Base-by-base conservation (phyloP, 1,140 invertebrate species). In the Leptoteleia sp. region DNA sequence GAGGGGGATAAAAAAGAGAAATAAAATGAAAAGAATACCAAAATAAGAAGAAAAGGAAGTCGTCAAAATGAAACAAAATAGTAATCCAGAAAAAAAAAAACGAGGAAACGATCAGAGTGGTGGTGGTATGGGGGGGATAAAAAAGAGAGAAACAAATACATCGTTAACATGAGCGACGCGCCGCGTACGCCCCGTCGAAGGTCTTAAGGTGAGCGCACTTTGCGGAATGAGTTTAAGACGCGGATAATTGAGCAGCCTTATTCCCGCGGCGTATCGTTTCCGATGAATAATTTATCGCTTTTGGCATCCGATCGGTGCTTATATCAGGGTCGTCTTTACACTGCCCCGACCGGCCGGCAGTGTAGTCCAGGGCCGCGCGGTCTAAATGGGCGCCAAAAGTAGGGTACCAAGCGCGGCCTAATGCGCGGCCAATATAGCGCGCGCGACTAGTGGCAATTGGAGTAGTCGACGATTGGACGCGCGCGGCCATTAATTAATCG, bases 261-360 rank as follows among this genome's bases (percentile, higher is more conserved):
- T 50, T 70, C 38, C 33, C 9, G 9, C 31, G 11, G 35, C 43
- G 38, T 59, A 50, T 71, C 16, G 35, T 35, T 54, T 22, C 35
- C 22, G 25, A 61, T 71, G 67, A 71, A 71, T 71, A 71, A 71
- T 71, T 61, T 61, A 61, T 71, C 29, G 45, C 11, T n/a, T 4
- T 47, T 43, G 40, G 42, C 67, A 43, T 71, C 45, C 11, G 55
- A 54, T 62, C 57, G 35, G 3, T 16, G n/a, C 1, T 19, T n/a
- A n/a, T 62, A 54, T 54, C 47, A 62, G 68, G 68, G 68, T 72
- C 68, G 68, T 62, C 68, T 72, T 62, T 72, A 72, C 38, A 61
- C 57, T 52, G 40, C n/a, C n/a, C n/a, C n/a, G n/a, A n/a, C 16
- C 47, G 62, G 48, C 11, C 22, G 40, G 25, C 22, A 13, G 0